Conservation (phyloP, 2,797 vertebrate genomes). For the Cuniculus paca region DNA sequence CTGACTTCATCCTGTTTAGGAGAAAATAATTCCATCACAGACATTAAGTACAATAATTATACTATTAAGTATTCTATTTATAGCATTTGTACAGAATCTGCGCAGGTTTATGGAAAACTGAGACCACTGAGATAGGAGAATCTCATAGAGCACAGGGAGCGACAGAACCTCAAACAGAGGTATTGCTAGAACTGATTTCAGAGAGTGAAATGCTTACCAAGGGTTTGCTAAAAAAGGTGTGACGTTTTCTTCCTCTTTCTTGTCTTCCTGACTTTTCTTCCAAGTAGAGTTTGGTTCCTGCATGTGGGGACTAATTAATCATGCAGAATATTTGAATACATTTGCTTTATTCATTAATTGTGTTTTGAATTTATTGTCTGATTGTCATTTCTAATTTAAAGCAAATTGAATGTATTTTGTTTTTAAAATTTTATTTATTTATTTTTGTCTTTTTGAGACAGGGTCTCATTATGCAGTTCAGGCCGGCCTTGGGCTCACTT, state of each 20-base stretch:
- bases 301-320: neutral
- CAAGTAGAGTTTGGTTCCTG: neutral
- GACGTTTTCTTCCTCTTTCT: neutral
- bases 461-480: too few relatives aligned
- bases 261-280: neutral
- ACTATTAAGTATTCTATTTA: neutral
- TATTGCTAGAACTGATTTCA: neutral
- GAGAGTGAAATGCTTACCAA: neutral
- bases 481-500: too few relatives aligned
- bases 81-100: neutral
- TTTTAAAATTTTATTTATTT: too few relatives aligned
- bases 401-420: neutral
- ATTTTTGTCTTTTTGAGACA: too few relatives aligned
- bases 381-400: slow-evolving; percentile 42
- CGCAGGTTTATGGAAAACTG: neutral
- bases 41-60: neutral
- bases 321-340: slow-evolving; percentile 36
- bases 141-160: neutral
- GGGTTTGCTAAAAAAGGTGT: neutral
- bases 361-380: slow-evolving; percentile 30
- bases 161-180: neutral
- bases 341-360: slow-evolving; percentile 9
- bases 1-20: neutral
- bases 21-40: neutral
- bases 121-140: neutral